A percentile compares a stretch with the other conserved stretches of the same genome.
Conservation (phyloP, 35 echinoderm and acorn worm genomes). For the Anneissia japonica region DNA sequence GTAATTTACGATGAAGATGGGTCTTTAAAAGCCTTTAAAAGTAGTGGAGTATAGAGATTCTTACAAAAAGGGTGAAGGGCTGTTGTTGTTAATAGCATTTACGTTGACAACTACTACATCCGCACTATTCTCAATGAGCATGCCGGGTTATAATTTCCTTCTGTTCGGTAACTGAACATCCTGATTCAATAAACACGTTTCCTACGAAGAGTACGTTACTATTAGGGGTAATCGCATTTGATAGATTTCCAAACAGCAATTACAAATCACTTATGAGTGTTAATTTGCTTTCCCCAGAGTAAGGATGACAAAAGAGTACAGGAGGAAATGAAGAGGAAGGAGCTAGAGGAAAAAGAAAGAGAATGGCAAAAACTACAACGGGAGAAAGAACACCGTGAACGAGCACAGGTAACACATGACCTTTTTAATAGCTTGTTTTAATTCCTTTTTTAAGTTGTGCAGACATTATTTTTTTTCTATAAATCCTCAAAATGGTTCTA, state of each 20-base stretch:
- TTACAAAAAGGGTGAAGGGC: no score
- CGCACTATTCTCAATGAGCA: neutral
- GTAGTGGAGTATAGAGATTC: no score
- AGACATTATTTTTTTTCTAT: no score
- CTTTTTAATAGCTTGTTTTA: no score
- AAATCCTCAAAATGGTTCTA: no score
- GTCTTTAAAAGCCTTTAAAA: no score
- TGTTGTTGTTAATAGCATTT: no score
- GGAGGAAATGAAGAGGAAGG: constrained; percentile 59
- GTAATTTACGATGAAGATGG: no score
- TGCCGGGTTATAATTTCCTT: neutral
- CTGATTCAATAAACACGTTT: neutral
- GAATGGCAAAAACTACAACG: constrained; percentile 90
- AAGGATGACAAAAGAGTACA: constrained; percentile 55
- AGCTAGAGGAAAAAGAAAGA: constrained; percentile 88
- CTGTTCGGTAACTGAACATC: neutral
- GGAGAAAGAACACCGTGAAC: constrained; percentile 57
- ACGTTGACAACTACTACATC: neutral
- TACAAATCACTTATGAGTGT: neutral
- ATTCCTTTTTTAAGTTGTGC: no score
- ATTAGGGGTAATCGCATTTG: neutral
- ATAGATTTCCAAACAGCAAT: neutral
- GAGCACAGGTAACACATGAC: neutral
- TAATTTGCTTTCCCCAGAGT: neutral
- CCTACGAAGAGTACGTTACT: neutral